Percentiles rank a stretch among this genome's conserved stretches.
phyloP scores from a whole-genome alignment of 1,140 invertebrate species.

The Anastrepha ludens region DNA sequence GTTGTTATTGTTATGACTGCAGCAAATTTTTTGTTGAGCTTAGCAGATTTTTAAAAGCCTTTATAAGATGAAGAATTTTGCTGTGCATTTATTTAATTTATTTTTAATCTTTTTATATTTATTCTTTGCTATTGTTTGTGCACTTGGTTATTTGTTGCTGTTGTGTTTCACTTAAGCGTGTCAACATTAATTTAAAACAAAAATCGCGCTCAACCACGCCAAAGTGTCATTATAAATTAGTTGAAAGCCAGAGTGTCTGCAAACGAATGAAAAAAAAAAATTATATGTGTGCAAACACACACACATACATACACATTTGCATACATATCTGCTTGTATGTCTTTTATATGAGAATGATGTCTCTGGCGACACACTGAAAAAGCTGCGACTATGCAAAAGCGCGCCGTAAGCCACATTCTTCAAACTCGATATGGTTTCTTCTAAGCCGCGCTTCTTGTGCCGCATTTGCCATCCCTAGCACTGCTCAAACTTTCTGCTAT shows the following conservation, averaged over 20 bases:
- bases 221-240: conserved; percentile 52
- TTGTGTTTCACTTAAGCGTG: conserved; percentile 47
- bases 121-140: not conserved
- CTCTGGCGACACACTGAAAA: not conserved
- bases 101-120: not conserved
- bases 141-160: conserved; percentile 4
- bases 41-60: conserved; percentile 1
- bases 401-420: not conserved
- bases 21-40: conserved; percentile 14
- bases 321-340: too few species aligned
- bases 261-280: not conserved
- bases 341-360: too few species aligned
- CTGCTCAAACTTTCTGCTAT: not conserved
- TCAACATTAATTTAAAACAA: conserved; percentile 44
- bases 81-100: conserved; percentile 40
- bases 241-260: not conserved
- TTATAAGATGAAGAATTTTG: conserved; percentile 39
- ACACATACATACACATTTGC: not conserved
- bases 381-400: not conserved
- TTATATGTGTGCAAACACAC: not conserved
- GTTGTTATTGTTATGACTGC: conserved; percentile 13
- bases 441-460: not conserved
- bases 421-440: not conserved
- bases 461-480: not conserved
- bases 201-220: conserved; percentile 41